Conservation (phyloP, 1,140 invertebrate species). For the Drosophila suzukii region DNA sequence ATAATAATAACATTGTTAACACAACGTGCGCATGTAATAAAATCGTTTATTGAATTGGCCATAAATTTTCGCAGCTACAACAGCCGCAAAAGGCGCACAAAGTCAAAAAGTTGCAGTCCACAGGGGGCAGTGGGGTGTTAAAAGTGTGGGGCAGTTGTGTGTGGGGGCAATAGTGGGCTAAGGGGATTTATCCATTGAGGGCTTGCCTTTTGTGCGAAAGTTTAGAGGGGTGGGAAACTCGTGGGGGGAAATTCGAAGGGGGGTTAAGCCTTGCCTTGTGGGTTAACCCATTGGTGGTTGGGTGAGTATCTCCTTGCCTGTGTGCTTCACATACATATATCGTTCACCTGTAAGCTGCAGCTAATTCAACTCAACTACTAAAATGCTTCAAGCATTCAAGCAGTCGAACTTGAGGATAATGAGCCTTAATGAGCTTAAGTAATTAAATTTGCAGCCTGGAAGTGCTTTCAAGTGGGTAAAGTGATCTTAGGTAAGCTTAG, state of each 20-base stretch:
- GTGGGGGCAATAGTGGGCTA: too few relatives aligned
- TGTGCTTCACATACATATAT: neutral
- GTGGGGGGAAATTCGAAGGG: neutral
- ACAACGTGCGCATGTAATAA: constrained; percentile 83
- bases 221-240: constrained; percentile 34
- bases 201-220: constrained; percentile 55
- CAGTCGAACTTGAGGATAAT: constrained; percentile 18
- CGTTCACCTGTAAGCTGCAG: constrained; percentile 37
- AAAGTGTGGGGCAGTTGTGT: too few relatives aligned
- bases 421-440: constrained; percentile 31
- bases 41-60: constrained; percentile 84
- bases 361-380: constrained; percentile 18
- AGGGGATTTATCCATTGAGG: constrained; percentile 2
- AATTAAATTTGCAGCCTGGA: constrained; percentile 27
- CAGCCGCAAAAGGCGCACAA: constrained; percentile 67
- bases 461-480: constrained; percentile 1
- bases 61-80: constrained; percentile 78
- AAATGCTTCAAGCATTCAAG: constrained; percentile 14
- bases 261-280: constrained; percentile 17
- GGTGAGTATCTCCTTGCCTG: constrained; percentile 11
- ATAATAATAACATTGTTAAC: constrained; percentile 83
- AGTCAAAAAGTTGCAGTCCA: constrained; percentile 76
- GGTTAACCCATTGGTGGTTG: constrained; percentile 2
- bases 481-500: neutral
- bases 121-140: constrained; percentile 1